Percentiles rank a stretch among this genome's conserved stretches.
Conservation (phyloP, 2,888 invertebrate genomes). For the Andrena haemorrhoa region DNA sequence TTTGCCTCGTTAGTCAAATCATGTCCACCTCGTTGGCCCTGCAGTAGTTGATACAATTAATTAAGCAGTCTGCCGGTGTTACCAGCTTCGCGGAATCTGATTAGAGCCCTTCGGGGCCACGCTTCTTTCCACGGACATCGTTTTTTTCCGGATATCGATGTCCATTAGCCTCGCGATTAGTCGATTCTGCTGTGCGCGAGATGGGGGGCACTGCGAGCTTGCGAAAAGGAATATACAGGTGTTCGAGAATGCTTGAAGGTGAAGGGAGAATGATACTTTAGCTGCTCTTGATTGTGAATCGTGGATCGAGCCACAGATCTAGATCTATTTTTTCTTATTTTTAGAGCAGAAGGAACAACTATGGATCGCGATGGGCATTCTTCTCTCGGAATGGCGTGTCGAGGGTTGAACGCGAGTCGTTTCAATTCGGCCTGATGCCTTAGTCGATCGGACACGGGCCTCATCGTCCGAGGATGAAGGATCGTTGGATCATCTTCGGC, state of each 20-base stretch:
- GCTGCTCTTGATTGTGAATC: background rate
- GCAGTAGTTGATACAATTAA: constrained; percentile 83
- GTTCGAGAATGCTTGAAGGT: background rate
- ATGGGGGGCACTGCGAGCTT: background rate
- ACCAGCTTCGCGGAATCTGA: constrained; percentile 69
- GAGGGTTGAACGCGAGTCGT: constrained; percentile 44
- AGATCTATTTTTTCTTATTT: too few relatives aligned
- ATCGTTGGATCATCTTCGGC: constrained; percentile 65
- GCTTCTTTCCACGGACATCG: constrained; percentile 53
- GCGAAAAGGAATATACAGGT: background rate
- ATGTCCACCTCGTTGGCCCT: constrained; percentile 79
- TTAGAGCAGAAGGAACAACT: background rate
- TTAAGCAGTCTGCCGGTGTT: constrained; percentile 72
- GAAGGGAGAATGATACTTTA: background rate
- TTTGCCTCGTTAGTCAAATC: constrained; percentile 84
- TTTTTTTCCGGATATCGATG: constrained; percentile 77
- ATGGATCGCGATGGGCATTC: constrained; percentile 39
- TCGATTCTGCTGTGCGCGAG: background rate
- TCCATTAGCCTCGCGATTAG: constrained; percentile 62
- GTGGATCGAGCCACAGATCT: too few relatives aligned
- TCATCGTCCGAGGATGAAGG: constrained; percentile 62
- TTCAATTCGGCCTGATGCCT: constrained; percentile 72
- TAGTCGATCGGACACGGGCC: constrained; percentile 74
- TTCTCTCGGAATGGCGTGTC: constrained; percentile 33
- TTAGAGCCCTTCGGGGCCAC: constrained; percentile 58